Evolutionary conservation across 2,888 invertebrate species (phyloP), one percentile per base, ranked within the genome.

Genomic region (Apotomis turbidana): DNA sequence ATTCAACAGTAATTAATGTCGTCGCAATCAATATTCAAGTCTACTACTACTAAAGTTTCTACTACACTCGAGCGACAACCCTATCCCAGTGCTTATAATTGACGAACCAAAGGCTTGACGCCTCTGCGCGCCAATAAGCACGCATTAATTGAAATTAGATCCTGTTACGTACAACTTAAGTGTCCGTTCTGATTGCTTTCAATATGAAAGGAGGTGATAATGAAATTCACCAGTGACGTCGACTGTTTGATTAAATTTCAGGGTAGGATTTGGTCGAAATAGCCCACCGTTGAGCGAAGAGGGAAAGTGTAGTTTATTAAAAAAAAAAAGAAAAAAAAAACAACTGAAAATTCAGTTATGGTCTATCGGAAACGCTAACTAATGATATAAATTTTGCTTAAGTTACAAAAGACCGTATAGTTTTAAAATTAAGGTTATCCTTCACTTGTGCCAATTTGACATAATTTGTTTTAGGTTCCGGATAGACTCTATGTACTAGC

Each of bases 91-190:
- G 27, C 59, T 13, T 36, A 27, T 63, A 58, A 52, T 59, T 71
- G 70, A 71, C 38, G 49, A 54, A 55, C 15, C 58, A 71, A 67
- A 67, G 71, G 71, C 71, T 71, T 71, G 71, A 44, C 51, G 41
- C 71, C 38, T 67, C 44, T 15, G 36, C 54, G 61, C 61, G 49
- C 55, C 71, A 67, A 67, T 71, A 67, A 71, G 13, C 67, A 67
- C 55, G 67, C 72, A 68, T 63, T 52, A 62, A 68, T 68, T 68
- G 62, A 59, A 68, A 72, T 72, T 62, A 63, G 44, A 68, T 59
- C 68, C 49, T 68, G 54, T 36, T 36, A 52, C 62, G 62, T 59
- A 63, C 36, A 59, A 68, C 44, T 71, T 63, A 68, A 68, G 72
- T 72, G 38, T 72, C 62, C 63, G 63, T 68, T 72, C 68, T 63